phyloP scores from a whole-genome alignment of 2,113 vertebrate genomes.

The Trichechus manatus region DNA sequence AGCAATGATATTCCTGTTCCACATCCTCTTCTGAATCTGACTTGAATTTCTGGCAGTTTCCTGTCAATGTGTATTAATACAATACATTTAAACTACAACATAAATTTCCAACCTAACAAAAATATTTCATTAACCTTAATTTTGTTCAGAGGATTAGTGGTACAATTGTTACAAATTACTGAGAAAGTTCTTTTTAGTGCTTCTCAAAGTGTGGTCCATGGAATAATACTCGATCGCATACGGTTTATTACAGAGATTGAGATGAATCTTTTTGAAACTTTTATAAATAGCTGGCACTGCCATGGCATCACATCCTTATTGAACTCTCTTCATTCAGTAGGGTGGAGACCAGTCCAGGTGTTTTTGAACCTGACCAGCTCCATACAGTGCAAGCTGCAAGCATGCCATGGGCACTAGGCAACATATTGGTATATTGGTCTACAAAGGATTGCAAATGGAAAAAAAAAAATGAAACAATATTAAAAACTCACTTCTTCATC shows the following conservation, averaged over 20 bases:
- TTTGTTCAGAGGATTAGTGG: not conserved
- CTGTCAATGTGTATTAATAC: too few species aligned
- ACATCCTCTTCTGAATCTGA: too few species aligned
- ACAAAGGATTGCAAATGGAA: not conserved
- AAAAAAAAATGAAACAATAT: too few species aligned
- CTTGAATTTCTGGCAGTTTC: too few species aligned
- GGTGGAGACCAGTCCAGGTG: too few species aligned
- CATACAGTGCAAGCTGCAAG: too few species aligned
- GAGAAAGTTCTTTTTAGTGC: not conserved
- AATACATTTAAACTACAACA: too few species aligned
- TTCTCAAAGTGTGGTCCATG: not conserved
- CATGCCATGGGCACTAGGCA: accelerated
- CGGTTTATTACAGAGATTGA: not conserved
- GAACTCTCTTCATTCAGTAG: not conserved
- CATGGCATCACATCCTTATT: too few species aligned
- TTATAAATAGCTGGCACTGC: not conserved
- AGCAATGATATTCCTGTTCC: too few species aligned
- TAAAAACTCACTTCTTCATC: not conserved
- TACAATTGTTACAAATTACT: not conserved
- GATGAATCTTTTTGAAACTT: not conserved
- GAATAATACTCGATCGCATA: not conserved
- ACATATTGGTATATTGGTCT: too few species aligned
- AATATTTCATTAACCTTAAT: not conserved
- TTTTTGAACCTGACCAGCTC: not conserved
- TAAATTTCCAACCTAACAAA: not conserved